Evolutionary conservation across 92 coral and sea anemone species (phyloP).

Genomic region (Ricordea florida): DNA sequence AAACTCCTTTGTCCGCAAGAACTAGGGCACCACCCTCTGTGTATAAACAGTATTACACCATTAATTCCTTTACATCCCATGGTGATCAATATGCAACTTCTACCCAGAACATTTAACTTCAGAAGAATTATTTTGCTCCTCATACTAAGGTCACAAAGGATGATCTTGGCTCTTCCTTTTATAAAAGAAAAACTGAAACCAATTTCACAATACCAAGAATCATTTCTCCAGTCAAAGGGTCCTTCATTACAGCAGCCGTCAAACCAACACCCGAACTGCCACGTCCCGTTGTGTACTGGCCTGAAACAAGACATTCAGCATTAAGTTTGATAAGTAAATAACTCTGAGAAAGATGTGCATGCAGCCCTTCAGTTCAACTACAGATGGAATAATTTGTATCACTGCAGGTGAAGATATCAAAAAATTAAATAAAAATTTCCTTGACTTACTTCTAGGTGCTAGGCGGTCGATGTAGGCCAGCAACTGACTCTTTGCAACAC

Average conservation of each 20-base stretch:
- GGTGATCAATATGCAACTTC: too few species aligned
- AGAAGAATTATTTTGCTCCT: too few species aligned
- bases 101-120: too few species aligned
- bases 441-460: constrained; percentile 90
- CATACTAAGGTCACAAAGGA: too few species aligned
- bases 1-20: constrained; percentile 94
- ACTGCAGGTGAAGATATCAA: neutral
- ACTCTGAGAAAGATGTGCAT: neutral
- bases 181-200: neutral
- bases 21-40: constrained; percentile 99
- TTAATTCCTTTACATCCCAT: too few species aligned
- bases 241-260: constrained; percentile 98
- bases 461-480: constrained; percentile 94
- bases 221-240: constrained; percentile 97
- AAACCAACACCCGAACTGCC: constrained; percentile 99
- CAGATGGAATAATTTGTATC: neutral
- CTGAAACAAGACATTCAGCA: constrained; percentile 15
- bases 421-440: neutral
- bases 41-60: neutral
- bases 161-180: too few species aligned
- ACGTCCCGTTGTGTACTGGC: constrained; percentile 99
- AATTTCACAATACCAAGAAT: constrained; percentile 70
- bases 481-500: constrained; percentile 99
- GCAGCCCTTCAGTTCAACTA: neutral
- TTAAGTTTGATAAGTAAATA: neutral